These are phyloP conservation scores for Dinocampus coccinellae DNA, from an alignment of 2,888 invertebrate species.

Conservation along the genomic window DNA sequence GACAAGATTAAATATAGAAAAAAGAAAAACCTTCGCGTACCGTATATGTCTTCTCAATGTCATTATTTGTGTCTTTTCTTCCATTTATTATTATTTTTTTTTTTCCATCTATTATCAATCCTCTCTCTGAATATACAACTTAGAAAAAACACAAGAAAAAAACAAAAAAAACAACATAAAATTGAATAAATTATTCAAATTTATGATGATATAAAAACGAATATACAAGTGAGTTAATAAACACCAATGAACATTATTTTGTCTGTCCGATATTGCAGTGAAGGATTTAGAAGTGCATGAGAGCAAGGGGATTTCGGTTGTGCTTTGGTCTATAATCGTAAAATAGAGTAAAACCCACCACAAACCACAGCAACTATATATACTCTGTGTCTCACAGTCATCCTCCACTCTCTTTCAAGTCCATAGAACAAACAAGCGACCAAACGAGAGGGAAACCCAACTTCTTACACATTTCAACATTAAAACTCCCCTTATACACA, in stretches of 20 bases:
- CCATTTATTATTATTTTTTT: background rate
- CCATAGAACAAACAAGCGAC: constrained; percentile 4
- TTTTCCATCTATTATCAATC: no score
- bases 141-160: no score
- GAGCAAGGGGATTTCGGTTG: constrained; percentile 5
- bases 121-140: background rate
- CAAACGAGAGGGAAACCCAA: background rate
- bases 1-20: constrained; percentile 32
- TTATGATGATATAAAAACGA: background rate
- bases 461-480: background rate
- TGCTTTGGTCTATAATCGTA: constrained; percentile 23
- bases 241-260: constrained; percentile 4
- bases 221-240: constrained; percentile 1
- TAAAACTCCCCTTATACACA: constrained; percentile 6
- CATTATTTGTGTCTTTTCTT: constrained; percentile 14
- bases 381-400: background rate
- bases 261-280: background rate
- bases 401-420: background rate
- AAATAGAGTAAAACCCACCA: constrained; percentile 17
- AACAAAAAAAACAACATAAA: no score
- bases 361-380: constrained; percentile 10
- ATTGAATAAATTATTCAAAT: no score
- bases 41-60: constrained; percentile 3
- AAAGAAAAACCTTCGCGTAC: constrained; percentile 23
- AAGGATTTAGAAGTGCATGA: background rate